Evolutionary conservation across 35 echinoderm and acorn worm species (phyloP).

Genomic region (Stichopus chloronotus): DNA sequence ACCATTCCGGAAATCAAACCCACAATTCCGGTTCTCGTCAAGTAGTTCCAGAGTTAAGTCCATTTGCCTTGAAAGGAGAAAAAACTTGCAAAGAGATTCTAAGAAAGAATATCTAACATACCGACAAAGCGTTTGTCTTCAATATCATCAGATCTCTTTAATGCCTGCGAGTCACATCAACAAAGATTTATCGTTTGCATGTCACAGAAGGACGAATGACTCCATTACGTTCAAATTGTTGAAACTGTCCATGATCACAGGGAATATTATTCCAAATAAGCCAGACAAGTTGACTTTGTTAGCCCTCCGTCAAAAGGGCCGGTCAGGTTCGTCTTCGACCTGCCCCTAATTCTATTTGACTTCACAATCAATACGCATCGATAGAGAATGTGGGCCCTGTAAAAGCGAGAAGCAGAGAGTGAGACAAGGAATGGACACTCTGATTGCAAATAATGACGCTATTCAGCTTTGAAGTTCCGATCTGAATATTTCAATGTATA

Average conservation of each 20-base stretch:
- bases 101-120: background rate
- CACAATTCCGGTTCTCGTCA: too few species aligned
- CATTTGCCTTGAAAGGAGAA: too few species aligned
- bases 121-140: too few species aligned
- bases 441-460: too few species aligned
- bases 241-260: background rate
- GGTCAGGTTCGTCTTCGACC: background rate
- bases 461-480: too few species aligned
- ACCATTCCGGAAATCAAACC: too few species aligned
- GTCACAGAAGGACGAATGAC: background rate
- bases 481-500: too few species aligned
- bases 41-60: too few species aligned
- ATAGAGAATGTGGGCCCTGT: background rate
- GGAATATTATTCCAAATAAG: slow-evolving; percentile 3
- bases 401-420: background rate
- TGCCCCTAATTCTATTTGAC: slow-evolving; percentile 33
- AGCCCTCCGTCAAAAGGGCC: background rate
- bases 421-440: background rate
- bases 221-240: background rate
- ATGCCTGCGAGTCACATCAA: background rate
- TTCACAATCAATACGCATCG: slow-evolving; percentile 33
- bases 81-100: background rate
- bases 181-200: background rate
- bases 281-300: background rate
- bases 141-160: background rate